A percentile compares a stretch with the other conserved stretches of the same genome.
Conservation (phyloP, 2,888 invertebrate genomes). For the Zygogramma bicolorata region DNA sequence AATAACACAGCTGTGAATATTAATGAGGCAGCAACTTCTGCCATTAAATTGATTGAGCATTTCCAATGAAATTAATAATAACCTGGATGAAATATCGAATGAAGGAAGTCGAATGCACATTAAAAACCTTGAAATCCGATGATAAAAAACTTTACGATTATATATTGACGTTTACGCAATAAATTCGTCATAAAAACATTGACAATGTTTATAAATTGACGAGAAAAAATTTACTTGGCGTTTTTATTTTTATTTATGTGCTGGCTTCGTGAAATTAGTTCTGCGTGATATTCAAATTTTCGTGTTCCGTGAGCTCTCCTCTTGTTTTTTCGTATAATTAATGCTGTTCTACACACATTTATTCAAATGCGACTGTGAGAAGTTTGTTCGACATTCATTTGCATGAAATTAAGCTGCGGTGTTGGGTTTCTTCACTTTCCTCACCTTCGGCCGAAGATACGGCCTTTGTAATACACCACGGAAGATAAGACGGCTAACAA, state of each 20-base stretch:
- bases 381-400: slow-evolving; percentile 29
- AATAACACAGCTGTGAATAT: background rate
- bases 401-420: slow-evolving; percentile 31
- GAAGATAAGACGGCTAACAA: background rate
- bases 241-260: slow-evolving; percentile 16
- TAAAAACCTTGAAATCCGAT: slow-evolving; percentile 43
- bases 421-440: slow-evolving; percentile 23
- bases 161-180: slow-evolving; percentile 35
- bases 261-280: slow-evolving; percentile 13
- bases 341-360: slow-evolving; percentile 37
- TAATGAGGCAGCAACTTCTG: background rate
- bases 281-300: slow-evolving; percentile 18
- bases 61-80: slow-evolving; percentile 6
- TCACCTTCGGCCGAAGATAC: slow-evolving; percentile 5
- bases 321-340: slow-evolving; percentile 28
- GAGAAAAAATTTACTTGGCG: background rate
- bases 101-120: slow-evolving; percentile 45
- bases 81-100: slow-evolving; percentile 25
- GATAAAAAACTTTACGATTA: slow-evolving; percentile 25
- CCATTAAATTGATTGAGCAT: slow-evolving; percentile 1
- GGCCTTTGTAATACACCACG: background rate
- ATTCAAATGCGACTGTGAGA: slow-evolving; percentile 38
- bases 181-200: slow-evolving; percentile 35
- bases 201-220: slow-evolving; percentile 12
- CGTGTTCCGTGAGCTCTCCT: slow-evolving; percentile 25